Percentiles rank a stretch among this genome's conserved stretches.
Evolutionary conservation across 2,113 vertebrate species (phyloP).

Genomic region (Pycnonotus jocosus): DNA sequence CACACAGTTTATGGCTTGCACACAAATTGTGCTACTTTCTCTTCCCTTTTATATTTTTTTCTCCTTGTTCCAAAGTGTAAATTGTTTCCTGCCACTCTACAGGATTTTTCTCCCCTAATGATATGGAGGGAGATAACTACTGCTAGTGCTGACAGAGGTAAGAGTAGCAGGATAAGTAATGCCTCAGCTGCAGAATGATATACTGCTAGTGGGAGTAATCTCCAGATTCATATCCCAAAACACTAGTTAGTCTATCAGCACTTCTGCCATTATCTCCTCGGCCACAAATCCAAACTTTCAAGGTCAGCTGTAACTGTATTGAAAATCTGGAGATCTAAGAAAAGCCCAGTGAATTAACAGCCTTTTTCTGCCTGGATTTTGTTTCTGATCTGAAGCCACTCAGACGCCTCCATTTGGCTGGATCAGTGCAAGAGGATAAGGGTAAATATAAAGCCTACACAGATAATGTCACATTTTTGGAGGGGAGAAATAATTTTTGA

Average conservation of each 20-base stretch:
- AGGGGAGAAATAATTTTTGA: neutral
- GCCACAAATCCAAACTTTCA: constrained; percentile 59
- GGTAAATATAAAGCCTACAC: neutral
- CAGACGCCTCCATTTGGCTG: neutral
- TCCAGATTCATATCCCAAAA: constrained; percentile 60
- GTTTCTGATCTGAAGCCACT: neutral
- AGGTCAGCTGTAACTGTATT: constrained; percentile 45
- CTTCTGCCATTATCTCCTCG: constrained; percentile 47
- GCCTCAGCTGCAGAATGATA: constrained; percentile 54
- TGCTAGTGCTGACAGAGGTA: constrained; percentile 55
- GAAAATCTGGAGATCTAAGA: constrained; percentile 4
- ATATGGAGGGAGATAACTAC: constrained; percentile 63
- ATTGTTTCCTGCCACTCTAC: constrained; percentile 63
- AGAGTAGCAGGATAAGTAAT: constrained; percentile 60
- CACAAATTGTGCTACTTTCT: constrained; percentile 29
- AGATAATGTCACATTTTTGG: neutral
- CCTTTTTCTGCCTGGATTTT: neutral
- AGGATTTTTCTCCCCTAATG: constrained; percentile 58
- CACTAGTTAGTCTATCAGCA: constrained; percentile 51
- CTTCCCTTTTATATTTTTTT: neutral
- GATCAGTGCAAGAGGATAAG: neutral
- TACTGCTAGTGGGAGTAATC: constrained; percentile 39
- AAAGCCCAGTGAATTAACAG: constrained; percentile 13
- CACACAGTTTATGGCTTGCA: neutral
- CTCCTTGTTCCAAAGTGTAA: constrained; percentile 34